Evolutionary conservation across 2,888 invertebrate genomes (phyloP).

Genomic region (Diogma glabrata): DNA sequence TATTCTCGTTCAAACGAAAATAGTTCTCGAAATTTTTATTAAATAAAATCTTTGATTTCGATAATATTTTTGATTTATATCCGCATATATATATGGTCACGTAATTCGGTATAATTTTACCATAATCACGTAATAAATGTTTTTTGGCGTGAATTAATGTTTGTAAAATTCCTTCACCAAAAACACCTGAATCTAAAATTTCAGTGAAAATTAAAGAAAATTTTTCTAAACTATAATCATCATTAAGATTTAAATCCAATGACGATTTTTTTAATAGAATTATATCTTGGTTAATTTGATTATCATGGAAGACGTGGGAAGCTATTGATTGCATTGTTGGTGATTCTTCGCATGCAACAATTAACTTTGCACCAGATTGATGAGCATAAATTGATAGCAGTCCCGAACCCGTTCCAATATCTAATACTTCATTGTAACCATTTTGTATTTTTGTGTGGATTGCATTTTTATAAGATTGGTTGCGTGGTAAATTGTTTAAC

Average conservation of each 20-base stretch:
- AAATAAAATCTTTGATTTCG: constrained; percentile 34
- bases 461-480: constrained; percentile 52
- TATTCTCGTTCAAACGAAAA: constrained; percentile 38
- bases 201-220: constrained; percentile 53
- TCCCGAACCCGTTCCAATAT: constrained; percentile 69
- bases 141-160: constrained; percentile 58
- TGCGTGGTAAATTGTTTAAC: constrained; percentile 63
- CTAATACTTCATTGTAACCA: constrained; percentile 46
- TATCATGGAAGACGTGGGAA: constrained; percentile 41
- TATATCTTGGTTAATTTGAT: constrained; percentile 29
- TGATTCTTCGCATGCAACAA: constrained; percentile 58
- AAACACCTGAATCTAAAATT: constrained; percentile 66
- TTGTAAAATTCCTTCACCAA: constrained; percentile 61
- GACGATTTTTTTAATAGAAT: constrained; percentile 50
- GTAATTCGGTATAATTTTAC: constrained; percentile 46
- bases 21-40: constrained; percentile 14
- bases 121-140: constrained; percentile 40
- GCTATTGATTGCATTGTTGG: constrained; percentile 50
- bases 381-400: constrained; percentile 56
- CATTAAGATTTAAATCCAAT: constrained; percentile 40
- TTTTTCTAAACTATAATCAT: constrained; percentile 17
- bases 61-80: constrained; percentile 43
- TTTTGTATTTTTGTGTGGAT: constrained; percentile 42
- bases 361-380: constrained; percentile 40
- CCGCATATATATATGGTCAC: constrained; percentile 53